Evolutionary conservation across 2,113 vertebrate genomes (phyloP).

Genomic region (Triplophysa siluroides): DNA sequence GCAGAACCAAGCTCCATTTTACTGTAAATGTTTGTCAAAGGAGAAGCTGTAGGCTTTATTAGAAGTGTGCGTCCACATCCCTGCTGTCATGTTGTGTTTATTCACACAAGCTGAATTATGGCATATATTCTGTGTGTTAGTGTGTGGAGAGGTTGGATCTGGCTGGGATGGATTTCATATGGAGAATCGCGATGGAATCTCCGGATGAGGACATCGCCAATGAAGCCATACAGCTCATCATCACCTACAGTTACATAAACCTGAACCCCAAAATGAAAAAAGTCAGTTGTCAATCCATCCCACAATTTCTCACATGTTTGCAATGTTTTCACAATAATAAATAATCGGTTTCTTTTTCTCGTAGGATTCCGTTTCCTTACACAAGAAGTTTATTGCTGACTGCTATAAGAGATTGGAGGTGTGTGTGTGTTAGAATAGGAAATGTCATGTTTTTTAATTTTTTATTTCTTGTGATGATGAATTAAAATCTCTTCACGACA

Average conservation of each 20-base stretch:
- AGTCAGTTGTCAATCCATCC: slow-evolving; percentile 66
- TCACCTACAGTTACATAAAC: slow-evolving; percentile 98
- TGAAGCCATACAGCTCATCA: slow-evolving; percentile 97
- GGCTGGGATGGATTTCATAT: slow-evolving; percentile 98
- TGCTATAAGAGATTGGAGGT: slow-evolving; percentile 97
- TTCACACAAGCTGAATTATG: background rate
- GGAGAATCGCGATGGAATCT: slow-evolving; percentile 99
- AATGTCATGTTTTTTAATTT: background rate
- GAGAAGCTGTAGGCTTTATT: too few species aligned
- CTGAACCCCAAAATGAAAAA: slow-evolving; percentile 98
- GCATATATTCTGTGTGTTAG: slow-evolving; percentile 63
- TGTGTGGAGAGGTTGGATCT: slow-evolving; percentile 97
- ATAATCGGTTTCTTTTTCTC: background rate
- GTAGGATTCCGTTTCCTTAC: slow-evolving; percentile 95
- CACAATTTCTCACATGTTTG: background rate
- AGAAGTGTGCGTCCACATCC: too few species aligned
- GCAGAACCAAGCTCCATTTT: too few species aligned
- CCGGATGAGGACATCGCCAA: slow-evolving; percentile 99
- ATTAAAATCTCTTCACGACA: slow-evolving; percentile 22
- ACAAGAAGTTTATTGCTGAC: slow-evolving; percentile 99
- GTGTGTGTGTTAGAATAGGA: slow-evolving; percentile 45
- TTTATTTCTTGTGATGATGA: background rate
- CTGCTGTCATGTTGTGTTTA: too few species aligned
- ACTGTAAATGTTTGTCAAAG: too few species aligned
- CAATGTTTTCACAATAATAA: slow-evolving; percentile 72